Percentiles rank a stretch among this genome's conserved stretches.
Conservation (phyloP, 2,797 vertebrate species). For the Cynodonichthys magdalenae region DNA sequence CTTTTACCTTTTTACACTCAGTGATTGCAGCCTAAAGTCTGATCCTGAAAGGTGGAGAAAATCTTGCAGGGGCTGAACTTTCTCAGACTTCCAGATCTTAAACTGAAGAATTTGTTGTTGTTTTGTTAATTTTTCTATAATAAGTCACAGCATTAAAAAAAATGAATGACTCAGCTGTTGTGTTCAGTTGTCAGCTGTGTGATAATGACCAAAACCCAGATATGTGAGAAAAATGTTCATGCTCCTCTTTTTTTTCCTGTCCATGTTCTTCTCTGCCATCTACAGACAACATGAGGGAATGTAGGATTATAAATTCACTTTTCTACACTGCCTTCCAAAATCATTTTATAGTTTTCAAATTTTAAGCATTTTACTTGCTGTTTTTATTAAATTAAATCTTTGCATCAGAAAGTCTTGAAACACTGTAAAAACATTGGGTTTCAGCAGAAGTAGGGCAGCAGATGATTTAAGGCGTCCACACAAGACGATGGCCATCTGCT, state of each 20-base stretch:
- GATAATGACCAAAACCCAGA: conserved; percentile 38
- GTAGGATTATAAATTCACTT: conserved; percentile 15
- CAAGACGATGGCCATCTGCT: conserved; percentile 88
- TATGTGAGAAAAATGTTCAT: conserved; percentile 24
- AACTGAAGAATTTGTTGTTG: conserved; percentile 4
- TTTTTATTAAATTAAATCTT: conserved; percentile 2
- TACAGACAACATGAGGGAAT: conserved; percentile 67
- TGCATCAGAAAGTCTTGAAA: conserved; percentile 47
- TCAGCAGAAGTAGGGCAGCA: conserved; percentile 71
- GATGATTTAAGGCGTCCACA: conserved; percentile 77
- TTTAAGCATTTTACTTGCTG: neutral
- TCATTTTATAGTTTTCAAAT: neutral
- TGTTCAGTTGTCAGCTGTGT: conserved; percentile 28
- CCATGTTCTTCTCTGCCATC: conserved; percentile 74
- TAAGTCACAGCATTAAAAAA: conserved; percentile 23
- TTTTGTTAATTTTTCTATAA: conserved; percentile 16
- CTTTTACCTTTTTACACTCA: conserved; percentile 62
- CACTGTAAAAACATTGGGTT: conserved; percentile 34
- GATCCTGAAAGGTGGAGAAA: conserved; percentile 26
- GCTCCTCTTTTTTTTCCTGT: conserved; percentile 15
- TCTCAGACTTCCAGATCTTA: conserved; percentile 20
- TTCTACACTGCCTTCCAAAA: neutral
- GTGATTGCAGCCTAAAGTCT: conserved; percentile 47
- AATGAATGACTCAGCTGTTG: conserved; percentile 11
- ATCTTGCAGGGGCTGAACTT: conserved; percentile 14